Conservation (phyloP, 2,888 invertebrate genomes). For the Dendrolimus houi region DNA sequence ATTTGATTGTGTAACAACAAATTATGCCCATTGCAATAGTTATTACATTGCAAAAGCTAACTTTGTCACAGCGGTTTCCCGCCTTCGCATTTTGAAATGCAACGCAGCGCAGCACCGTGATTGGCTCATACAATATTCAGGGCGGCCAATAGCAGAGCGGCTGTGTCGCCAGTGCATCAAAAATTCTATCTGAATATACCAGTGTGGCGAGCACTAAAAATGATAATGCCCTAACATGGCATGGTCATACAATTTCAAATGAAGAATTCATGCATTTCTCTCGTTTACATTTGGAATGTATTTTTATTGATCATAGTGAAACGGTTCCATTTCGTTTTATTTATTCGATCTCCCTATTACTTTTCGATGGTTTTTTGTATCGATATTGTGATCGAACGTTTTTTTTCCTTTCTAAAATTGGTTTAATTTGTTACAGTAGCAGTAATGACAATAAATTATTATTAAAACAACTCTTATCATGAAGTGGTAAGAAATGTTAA, state of each 20-base stretch:
- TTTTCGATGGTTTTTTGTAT: not conserved
- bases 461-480: too few relatives aligned
- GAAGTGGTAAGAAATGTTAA: too few relatives aligned
- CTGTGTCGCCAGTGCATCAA: constrained; percentile 77
- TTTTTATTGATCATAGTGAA: constrained; percentile 65
- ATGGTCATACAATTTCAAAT: constrained; percentile 69
- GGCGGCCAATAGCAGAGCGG: constrained; percentile 65
- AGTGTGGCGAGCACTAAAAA: constrained; percentile 76
- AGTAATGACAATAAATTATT: too few relatives aligned
- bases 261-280: constrained; percentile 70
- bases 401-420: not conserved
- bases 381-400: not conserved
- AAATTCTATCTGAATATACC: constrained; percentile 77
- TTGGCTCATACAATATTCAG: constrained; percentile 77
- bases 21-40: constrained; percentile 43
- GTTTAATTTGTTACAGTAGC: too few relatives aligned
- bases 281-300: constrained; percentile 63
- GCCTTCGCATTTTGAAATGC: constrained; percentile 72
- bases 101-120: constrained; percentile 67
- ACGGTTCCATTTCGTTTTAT: constrained; percentile 38
- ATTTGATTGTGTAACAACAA: constrained; percentile 54
- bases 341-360: constrained; percentile 43
- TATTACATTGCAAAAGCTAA: constrained; percentile 56
- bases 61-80: constrained; percentile 58
- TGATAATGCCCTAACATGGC: constrained; percentile 74